These are phyloP conservation scores for Pyrocephalus nanus DNA, from an alignment of 2,797 vertebrate genomes.

Conservation along the genomic window DNA sequence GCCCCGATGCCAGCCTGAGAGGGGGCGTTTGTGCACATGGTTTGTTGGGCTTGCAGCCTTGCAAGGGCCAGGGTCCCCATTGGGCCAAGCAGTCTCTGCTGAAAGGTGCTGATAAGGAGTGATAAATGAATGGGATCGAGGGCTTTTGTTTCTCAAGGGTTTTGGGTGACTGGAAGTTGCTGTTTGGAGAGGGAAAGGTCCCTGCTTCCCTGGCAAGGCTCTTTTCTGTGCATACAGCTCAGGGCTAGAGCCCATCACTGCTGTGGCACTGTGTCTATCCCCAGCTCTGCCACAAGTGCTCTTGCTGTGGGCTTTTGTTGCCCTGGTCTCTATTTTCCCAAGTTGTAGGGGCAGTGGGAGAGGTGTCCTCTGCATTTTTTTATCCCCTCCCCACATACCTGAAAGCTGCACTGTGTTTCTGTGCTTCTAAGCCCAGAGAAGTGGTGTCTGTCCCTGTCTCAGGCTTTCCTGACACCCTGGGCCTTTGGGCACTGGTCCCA, in stretches of 20 bases:
- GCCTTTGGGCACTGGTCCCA: not conserved
- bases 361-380: not conserved
- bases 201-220: not conserved
- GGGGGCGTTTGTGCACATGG: not conserved
- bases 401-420: not conserved
- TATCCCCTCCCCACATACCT: not conserved
- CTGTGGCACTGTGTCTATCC: not conserved
- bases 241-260: not conserved
- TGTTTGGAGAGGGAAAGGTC: not conserved
- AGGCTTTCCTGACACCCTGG: not conserved
- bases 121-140: not conserved
- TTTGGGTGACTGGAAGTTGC: not conserved
- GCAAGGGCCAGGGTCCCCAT: not conserved
- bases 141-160: not conserved
- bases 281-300: not conserved
- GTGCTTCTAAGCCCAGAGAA: not conserved
- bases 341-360: not conserved
- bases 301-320: not conserved
- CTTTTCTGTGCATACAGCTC: not conserved
- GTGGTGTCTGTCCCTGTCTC: not conserved
- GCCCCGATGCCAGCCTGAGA: not conserved
- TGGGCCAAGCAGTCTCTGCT: not conserved
- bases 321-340: not conserved
- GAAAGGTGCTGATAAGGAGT: not conserved
- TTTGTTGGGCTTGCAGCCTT: not conserved